phyloP scores from a whole-genome alignment of 2,113 vertebrate genomes.

The Ramphastos sulfuratus region DNA sequence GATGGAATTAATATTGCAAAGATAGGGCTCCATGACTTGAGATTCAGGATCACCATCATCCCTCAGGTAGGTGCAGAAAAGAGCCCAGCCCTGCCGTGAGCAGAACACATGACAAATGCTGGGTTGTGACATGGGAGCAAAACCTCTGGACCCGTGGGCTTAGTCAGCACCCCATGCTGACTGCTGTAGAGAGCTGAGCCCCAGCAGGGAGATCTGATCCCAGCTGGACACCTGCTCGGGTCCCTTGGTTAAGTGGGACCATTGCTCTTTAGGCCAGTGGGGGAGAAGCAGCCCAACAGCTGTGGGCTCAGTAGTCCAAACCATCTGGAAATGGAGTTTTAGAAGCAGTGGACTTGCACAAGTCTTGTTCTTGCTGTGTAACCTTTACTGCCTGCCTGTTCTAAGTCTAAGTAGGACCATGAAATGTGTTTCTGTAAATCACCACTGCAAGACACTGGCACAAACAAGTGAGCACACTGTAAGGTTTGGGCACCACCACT shows the following conservation, averaged over 20 bases:
- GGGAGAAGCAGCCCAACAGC: background rate
- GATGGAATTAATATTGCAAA: slow-evolving; percentile 87
- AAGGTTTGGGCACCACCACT: background rate
- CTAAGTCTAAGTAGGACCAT: background rate
- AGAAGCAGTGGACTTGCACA: background rate
- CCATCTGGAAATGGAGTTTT: background rate
- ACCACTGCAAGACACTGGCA: background rate
- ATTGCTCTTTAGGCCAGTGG: background rate
- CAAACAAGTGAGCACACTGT: background rate
- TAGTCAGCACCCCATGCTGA: background rate
- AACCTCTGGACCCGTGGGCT: background rate
- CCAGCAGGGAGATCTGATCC: background rate
- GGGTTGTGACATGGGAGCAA: background rate
- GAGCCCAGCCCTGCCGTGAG: background rate
- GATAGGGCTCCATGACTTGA: slow-evolving; percentile 90
- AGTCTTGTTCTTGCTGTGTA: background rate
- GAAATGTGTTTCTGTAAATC: background rate
- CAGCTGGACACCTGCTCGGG: background rate
- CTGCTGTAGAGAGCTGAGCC: background rate
- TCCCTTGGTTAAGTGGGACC: background rate
- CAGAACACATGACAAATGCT: background rate
- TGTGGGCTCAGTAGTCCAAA: background rate
- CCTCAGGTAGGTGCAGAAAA: slow-evolving; percentile 82
- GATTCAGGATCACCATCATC: slow-evolving; percentile 95
- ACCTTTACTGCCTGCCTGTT: background rate